Evolutionary conservation across 2,888 invertebrate genomes (phyloP), one percentile per base, ranked within the genome.

Genomic region (Mycogona germanica): DNA sequence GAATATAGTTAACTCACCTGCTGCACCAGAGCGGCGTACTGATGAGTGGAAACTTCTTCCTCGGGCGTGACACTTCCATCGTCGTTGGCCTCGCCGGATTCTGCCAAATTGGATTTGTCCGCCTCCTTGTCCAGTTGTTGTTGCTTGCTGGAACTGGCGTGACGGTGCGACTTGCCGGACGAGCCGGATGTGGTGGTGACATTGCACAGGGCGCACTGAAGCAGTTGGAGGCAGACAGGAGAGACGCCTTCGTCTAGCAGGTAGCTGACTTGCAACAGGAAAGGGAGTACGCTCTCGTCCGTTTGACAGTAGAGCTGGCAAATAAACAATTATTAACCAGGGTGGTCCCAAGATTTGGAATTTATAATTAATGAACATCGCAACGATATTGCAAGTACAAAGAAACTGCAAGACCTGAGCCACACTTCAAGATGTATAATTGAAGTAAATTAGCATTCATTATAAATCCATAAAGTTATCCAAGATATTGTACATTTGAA

Each of bases 191-290:
- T 19, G 6, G 44, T 25, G 29, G 29, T 21, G 12, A 21, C 37
- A 26, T 37, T 48, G 65, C 91, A 91, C 29, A 95, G 78, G 14
- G 93, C 93, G 60, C 84, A 84, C 70, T 93, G 91, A 51, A 95
- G 73, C 51, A 95, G 76, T 68, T 91, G 91, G 55, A 96, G 75
- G 51, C 93, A 83, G 7, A 89, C 87, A 42, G 92, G 86, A 55
- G 91, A 87, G 3, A 96, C 91, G 49, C 79, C 78, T 73, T 93
- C 92, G 67, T 93, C 92, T 55, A 95, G 74, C 46, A 84, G 76
- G 56, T 89, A 85, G 64, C 89, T 86, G 45, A 86, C 84, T 59
- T 69, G 70, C 56, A 84, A 78, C 64, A 95, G 77, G 64, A 95
- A 81, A 61, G 88, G 83, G 26, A 89, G 75, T 46, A 93, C 79